Base-by-base conservation (phyloP, 2,888 invertebrate species). In the Charanyca ferruginea region DNA sequence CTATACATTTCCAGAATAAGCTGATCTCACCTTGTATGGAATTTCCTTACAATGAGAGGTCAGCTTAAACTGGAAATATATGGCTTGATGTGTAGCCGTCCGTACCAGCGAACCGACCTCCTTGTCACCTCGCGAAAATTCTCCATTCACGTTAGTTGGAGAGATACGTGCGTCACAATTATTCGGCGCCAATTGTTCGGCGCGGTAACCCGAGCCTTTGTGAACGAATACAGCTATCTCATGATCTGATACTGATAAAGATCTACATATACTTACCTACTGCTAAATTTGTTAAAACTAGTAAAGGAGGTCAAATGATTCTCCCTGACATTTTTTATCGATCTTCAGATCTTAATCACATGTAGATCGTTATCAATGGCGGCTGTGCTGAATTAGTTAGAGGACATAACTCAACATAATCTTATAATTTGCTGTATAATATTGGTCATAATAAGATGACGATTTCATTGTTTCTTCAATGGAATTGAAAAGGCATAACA, bases 261-360 rank as follows among this genome's bases (percentile, higher is more conserved):
- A 66, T 69, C 20, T 58, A 20, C 13, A 22, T 22, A 8, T 42
- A 41, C n/a, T n/a, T n/a, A n/a, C n/a, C n/a, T n/a, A n/a, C 6
- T 35, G 25, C 35, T 42, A 11, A 16, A 41, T 64, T 64, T 38
- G 28, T n/a, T 63, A 57, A 23, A 69, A 35, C 20, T 38, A 49
- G 59, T 35, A 16, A 66, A 66, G 38, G 58, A 58, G 59, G 48
- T 49, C 66, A 69, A 58, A 41, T 54, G 8, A 11, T 8, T 47
- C 16, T 35, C 25, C 60, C 13, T 59, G 66, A 69, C 32, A 59
- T 49, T 58, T 44, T 9, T n/a, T 61, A 71, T 70, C 67, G 44
- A 61, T 51, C 28, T 38, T 51, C 16, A 70, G 45, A 67, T 62
- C 51, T 62, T 61, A 49, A 51, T 49, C 35, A 70, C 61, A 16